Evolutionary conservation across 2,888 invertebrate genomes (phyloP), one percentile per base, ranked within the genome.

Genomic region (Xylota segnis): DNA sequence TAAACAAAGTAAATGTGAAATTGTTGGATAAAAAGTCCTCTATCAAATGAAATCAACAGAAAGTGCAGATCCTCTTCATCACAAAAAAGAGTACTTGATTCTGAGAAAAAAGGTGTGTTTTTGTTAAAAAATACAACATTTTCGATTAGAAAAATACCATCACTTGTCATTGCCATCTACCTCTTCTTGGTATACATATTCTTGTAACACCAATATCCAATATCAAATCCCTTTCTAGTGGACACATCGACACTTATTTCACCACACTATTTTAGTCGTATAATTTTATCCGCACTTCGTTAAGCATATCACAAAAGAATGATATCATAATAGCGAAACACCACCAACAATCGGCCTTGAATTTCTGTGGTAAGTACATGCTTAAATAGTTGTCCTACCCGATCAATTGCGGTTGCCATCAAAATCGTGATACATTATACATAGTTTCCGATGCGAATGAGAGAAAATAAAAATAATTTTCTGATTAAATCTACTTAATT

Each of bases 331-430:
- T 18, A 70, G 18, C 16, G 29, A 7, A 37, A 14, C 16, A 63
- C 32, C 29, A 61, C 61, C 12, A 72, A 12, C 23, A 10, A 37
- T 52, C 40, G 68, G 43, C 59, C 68, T 77, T 68, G 52, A 52
- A 37, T 56, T 10, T 43, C 14, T 61, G 68, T 34, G 50, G 50
- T 77, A 29, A 61, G 9, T 23, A 56, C 27, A 75, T 61, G 40
- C 23, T 77, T 77, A 43, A 10, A 58, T 50, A 37, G 16, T 54
- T 54, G 34, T 43, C 3, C 18, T 29, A 47, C 34, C 18, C 37
- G 16, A 56, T 10, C 43, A 32, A 27, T 75, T 75, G 74, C 29
- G 74, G 72, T 72, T 52, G 12, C 50, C 40, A 61, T 18, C 29
- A 59, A 71, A 47, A 34, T 47, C 23, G 23, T 37, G 14, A n/a